Conservation (phyloP, 2,888 invertebrate genomes). For the Miltochrista miniata region DNA sequence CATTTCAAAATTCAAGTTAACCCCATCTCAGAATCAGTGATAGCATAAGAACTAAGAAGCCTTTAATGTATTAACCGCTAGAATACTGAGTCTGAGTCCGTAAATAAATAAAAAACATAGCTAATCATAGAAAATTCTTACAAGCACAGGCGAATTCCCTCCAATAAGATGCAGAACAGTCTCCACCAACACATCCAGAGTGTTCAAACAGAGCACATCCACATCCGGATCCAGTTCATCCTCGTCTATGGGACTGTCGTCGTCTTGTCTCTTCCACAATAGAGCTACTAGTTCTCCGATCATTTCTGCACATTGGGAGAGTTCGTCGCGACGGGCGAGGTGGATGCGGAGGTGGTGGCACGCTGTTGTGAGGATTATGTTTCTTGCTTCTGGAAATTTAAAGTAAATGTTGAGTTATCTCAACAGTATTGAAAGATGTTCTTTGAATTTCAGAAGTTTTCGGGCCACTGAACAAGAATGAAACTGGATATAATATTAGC, state of each 20-base stretch:
- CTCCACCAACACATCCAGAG: conserved; percentile 93
- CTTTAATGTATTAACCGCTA: too few species aligned
- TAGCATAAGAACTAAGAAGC: too few species aligned
- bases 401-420: background rate
- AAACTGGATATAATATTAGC: too few species aligned
- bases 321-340: conserved; percentile 90
- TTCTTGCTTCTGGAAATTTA: conserved; percentile 88
- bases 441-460: too few species aligned
- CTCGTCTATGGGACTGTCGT: conserved; percentile 70
- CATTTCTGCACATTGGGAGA: conserved; percentile 93
- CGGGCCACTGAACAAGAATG: too few species aligned
- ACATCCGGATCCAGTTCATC: conserved; percentile 86
- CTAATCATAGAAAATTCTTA: conserved; percentile 48
- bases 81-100: too few species aligned
- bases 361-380: conserved; percentile 91
- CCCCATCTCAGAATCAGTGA: too few species aligned
- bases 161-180: conserved; percentile 92
- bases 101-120: too few species aligned
- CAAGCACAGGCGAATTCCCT: conserved; percentile 88
- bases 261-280: conserved; percentile 78
- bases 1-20: too few species aligned
- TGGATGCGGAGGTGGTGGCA: conserved; percentile 94
- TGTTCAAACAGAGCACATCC: conserved; percentile 91
- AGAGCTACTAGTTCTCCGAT: conserved; percentile 91
- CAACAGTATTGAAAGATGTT: background rate